Conservation (phyloP, 2,113 vertebrate genomes). For the Serranochromis macrocephalus region DNA sequence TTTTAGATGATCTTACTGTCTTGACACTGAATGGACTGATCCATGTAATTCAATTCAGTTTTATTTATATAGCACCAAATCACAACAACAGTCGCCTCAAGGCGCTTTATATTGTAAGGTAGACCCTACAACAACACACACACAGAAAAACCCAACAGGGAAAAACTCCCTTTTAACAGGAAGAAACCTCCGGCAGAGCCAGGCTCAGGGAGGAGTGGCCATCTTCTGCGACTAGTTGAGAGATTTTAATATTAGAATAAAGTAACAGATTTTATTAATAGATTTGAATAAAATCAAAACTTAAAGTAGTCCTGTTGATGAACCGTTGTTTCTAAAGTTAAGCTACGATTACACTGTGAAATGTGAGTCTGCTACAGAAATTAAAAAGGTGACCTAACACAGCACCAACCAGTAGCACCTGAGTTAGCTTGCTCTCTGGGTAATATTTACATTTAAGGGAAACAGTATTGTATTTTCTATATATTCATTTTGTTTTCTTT, state of each 20-base stretch:
- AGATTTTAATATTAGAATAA: background rate
- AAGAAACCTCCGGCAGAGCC: background rate
- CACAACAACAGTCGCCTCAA: fast-evolving
- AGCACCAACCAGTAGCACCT: background rate
- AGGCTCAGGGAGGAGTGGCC: background rate
- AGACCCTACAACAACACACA: background rate
- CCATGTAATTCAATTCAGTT: fast-evolving
- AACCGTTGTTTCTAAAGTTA: background rate
- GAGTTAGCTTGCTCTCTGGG: background rate
- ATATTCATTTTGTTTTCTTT: background rate
- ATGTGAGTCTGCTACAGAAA: background rate
- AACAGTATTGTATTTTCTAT: background rate
- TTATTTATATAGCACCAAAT: background rate
- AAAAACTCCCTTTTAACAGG: background rate
- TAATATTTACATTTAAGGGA: background rate
- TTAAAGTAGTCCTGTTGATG: background rate
- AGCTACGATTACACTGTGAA: background rate
- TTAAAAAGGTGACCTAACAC: background rate
- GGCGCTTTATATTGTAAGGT: fast-evolving
- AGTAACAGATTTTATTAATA: background rate
- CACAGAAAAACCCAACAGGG: background rate
- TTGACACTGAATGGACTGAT: background rate
- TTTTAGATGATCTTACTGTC: background rate
- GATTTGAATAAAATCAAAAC: background rate
- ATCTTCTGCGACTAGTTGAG: background rate